Evolutionary conservation across 2,888 invertebrate species (phyloP), one percentile per base, ranked within the genome.

Genomic region (Diarsia rubi): DNA sequence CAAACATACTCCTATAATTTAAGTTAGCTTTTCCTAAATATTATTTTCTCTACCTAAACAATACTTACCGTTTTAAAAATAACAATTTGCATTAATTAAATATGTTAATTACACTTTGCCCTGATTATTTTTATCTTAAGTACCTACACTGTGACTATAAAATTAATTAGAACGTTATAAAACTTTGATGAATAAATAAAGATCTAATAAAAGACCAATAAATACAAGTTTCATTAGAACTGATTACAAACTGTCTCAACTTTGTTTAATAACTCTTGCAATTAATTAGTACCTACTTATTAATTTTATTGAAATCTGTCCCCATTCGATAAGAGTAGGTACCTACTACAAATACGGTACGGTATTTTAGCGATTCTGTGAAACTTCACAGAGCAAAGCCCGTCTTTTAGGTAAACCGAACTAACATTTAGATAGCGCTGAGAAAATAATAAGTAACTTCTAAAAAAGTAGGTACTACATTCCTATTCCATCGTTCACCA

Each of bases 91-190:
- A 49, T 54, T 65, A 42, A 81, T 63, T 54, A 57, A 42, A 71
- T 44, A 45, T 71, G 42, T 11, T 49, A 71, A 71, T 71, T 71
- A 57, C 52, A 63, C 67, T 81, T 66, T 21, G 37, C 45, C 27
- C n/a, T 49, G 44, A 68, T 68, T 31, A 57, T 63, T 70, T 52
- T 67, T 67, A 81, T 69, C n/a, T 81, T 42, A 47, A 69, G 49
- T 62, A 57, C 45, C 14, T 78, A 54, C 42, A 14, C 49, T 27
- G 37, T 69, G 65, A 37, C 49, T 70, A 52, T 69, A 57, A 47
- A 81, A 52, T 44, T 67, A 81, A 79, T 81, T 47, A 76, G 49
- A 31, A 52, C 31, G 49, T 67, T 45, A 44, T 75, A 62, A 59
- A 70, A 66, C 21, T 2, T 62, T 75, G 49, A 69, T 75, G 63